Evolutionary conservation across 1,140 invertebrate genomes (phyloP).

Genomic region (Palaemon carinicauda): DNA sequence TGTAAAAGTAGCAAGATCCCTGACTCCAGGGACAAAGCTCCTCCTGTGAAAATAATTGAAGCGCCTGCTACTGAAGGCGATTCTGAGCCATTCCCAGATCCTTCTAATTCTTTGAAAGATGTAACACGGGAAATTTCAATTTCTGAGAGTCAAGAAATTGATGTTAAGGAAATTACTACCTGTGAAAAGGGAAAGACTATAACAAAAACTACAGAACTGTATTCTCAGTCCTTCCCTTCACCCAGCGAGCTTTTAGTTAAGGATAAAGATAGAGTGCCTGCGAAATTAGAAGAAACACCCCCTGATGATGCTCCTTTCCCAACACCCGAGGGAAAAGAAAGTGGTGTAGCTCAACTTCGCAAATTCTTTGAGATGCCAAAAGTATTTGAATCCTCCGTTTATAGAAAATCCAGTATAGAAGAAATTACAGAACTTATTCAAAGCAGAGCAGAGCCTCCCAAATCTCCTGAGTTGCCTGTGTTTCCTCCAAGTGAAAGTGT

Average conservation of each 20-base stretch:
- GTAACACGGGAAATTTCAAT: slow-evolving; percentile 31
- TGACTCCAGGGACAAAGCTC: neutral
- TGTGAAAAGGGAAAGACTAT: neutral
- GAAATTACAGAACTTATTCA: neutral
- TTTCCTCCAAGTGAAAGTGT: neutral
- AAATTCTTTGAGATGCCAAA: neutral
- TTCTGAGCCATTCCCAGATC: slow-evolving; percentile 16
- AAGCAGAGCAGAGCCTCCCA: too few species aligned
- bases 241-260: neutral
- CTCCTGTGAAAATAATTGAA: neutral
- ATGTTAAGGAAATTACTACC: neutral
- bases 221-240: neutral
- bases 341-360: neutral
- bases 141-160: neutral
- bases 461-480: neutral
- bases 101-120: slow-evolving; percentile 9
- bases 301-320: neutral
- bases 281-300: neutral
- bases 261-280: neutral
- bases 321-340: neutral
- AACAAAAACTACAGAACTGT: neutral
- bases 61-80: neutral
- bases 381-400: neutral
- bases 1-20: neutral
- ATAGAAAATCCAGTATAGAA: neutral